Base-by-base conservation (phyloP, 1,140 invertebrate species). In the Drosophila burlai region DNA sequence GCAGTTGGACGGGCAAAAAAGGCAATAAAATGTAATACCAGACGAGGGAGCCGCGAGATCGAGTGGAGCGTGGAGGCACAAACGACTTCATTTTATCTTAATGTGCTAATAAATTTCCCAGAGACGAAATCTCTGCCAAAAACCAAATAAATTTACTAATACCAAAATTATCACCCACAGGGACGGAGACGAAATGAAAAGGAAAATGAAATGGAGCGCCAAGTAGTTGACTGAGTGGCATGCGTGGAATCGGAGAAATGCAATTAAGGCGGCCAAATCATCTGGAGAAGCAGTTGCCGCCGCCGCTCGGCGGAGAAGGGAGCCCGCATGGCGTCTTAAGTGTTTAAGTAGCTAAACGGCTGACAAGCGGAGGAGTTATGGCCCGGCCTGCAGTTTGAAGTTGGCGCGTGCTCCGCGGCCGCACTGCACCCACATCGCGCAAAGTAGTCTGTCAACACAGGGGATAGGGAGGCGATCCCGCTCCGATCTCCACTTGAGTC, bases 81-180 rank as follows among this genome's bases (percentile, higher is more conserved):
- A 89, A 89, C 85, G 85, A 90, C 85, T 89, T 84, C 85, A 89
- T 89, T 90, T 89, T 89, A 89, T 89, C 85, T 89, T 89, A 89
- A 89, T 89, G 85, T 84, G 85, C 85, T 79, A 89, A 89, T 89
- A 89, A 89, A 89, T 89, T 89, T 89, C 58, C 85, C 66, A 73
- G 50, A 81, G 85, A 90, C 74, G 84, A 89, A 89, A 89, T 89
- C 85, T 84, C 85, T 75, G 85, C 85, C 85, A 89, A 89, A 81
- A 89, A 89, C 85, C 74, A 89, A 90, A 89, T 89, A 85, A 89
- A 90, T 89, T 89, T 89, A 89, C 85, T 89, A 90, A 90, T 89
- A 89, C 82, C 66, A 73, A 85, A 85, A 84, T 85, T 84, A 85
- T 84, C 74, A 71, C 79, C 50, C 67, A 26, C 34, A 6, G 18